Evolutionary conservation across 2,888 invertebrate species (phyloP).

Genomic region (Chrysodeixis includens): DNA sequence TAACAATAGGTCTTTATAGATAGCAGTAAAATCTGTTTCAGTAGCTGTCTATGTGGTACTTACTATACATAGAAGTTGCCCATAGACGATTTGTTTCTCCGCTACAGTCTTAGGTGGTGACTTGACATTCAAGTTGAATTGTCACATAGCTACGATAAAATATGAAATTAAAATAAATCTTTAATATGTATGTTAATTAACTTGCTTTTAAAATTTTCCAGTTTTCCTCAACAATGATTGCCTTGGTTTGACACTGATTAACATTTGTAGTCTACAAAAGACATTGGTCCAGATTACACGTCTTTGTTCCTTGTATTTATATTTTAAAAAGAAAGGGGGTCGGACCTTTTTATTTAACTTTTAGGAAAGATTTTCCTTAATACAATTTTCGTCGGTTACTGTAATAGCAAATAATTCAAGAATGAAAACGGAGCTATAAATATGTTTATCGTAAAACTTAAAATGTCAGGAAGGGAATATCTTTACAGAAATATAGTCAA

Average conservation of each 20-base stretch:
- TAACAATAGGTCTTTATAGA: conserved; percentile 23
- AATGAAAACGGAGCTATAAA: too few relatives aligned
- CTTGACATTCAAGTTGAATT: background rate
- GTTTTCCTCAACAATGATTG: conserved; percentile 38
- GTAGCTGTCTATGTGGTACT: background rate
- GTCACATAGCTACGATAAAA: background rate
- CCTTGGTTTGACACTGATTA: conserved; percentile 73
- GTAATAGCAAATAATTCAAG: too few relatives aligned
- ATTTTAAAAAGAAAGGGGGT: conserved; percentile 69
- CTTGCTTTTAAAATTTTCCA: conserved; percentile 16
- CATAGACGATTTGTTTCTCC: too few relatives aligned
- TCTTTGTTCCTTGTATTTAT: conserved; percentile 77
- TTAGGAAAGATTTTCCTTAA: conserved; percentile 36
- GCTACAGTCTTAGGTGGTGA: too few relatives aligned
- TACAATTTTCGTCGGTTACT: background rate
- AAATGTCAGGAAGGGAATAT: background rate
- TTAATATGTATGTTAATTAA: conserved; percentile 8
- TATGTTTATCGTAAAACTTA: background rate
- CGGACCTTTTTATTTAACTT: conserved; percentile 69
- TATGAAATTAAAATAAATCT: conserved; percentile 5
- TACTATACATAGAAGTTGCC: too few relatives aligned
- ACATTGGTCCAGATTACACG: conserved; percentile 79
- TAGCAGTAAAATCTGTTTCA: background rate
- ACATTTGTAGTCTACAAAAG: conserved; percentile 79
- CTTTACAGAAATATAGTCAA: background rate